Evolutionary conservation across 2,888 invertebrate genomes (phyloP).

Genomic region (Danaus chrysippus): DNA sequence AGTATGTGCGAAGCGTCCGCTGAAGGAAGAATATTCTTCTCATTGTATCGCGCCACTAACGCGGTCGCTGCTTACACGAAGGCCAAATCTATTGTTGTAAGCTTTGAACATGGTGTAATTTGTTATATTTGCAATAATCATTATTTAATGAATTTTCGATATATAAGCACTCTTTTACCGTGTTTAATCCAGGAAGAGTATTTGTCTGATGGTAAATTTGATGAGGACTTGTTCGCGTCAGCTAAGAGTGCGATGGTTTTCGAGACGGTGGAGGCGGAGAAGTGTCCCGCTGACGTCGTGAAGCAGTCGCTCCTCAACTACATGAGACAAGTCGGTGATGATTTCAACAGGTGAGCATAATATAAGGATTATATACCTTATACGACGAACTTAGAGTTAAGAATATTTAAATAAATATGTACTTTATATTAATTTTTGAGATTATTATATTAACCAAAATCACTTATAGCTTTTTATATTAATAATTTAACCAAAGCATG

Average conservation of each 20-base stretch:
- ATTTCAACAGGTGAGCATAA: slow-evolving; percentile 80
- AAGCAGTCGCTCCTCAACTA: slow-evolving; percentile 85
- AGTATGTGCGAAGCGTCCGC: slow-evolving; percentile 80
- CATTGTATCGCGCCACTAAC: slow-evolving; percentile 88
- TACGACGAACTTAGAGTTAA: too few species aligned
- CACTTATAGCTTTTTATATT: too few species aligned
- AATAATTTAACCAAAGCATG: too few species aligned
- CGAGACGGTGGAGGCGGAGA: slow-evolving; percentile 89
- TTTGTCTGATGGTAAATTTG: slow-evolving; percentile 82
- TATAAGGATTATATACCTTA: background rate
- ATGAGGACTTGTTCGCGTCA: slow-evolving; percentile 86
- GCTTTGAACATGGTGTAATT: background rate
- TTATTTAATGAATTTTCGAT: too few species aligned
- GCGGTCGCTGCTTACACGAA: slow-evolving; percentile 88
- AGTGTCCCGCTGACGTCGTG: slow-evolving; percentile 86
- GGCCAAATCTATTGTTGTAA: slow-evolving; percentile 85
- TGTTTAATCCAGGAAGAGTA: slow-evolving; percentile 75
- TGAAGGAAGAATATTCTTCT: slow-evolving; percentile 85
- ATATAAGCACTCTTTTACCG: too few species aligned
- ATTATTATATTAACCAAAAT: too few species aligned
- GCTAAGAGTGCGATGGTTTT: slow-evolving; percentile 93
- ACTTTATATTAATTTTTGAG: too few species aligned
- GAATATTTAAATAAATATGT: too few species aligned
- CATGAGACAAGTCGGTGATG: slow-evolving; percentile 82
- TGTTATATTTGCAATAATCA: too few species aligned